These are phyloP conservation scores for Drosophila tripunctata DNA, from an alignment of 2,888 invertebrate genomes.

Conservation along the genomic window DNA sequence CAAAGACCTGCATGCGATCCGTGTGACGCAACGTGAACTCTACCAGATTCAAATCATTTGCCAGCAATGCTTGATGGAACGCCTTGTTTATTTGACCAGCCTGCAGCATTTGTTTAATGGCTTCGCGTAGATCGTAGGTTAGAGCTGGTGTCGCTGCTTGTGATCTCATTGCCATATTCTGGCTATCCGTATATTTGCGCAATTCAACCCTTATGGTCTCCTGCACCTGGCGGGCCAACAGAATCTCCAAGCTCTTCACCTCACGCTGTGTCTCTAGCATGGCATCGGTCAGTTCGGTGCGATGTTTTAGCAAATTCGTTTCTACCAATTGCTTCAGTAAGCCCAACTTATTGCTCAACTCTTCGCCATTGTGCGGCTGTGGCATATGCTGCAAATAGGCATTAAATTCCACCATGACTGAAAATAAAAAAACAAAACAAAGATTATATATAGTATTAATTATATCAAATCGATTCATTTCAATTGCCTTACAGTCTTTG, in stretches of 20 bases:
- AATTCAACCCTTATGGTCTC: constrained; percentile 83
- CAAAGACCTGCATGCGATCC: constrained; percentile 91
- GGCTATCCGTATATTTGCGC: constrained; percentile 86
- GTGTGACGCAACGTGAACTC: constrained; percentile 94
- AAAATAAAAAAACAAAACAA: constrained; percentile 24
- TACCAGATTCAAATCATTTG: constrained; percentile 94
- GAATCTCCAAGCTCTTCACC: constrained; percentile 81
- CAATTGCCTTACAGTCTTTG: constrained; percentile 94
- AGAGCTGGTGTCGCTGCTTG: constrained; percentile 91
- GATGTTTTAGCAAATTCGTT: constrained; percentile 76
- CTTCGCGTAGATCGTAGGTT: constrained; percentile 87
- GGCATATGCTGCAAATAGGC: constrained; percentile 84
- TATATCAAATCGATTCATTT: no score
- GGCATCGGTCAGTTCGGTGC: constrained; percentile 79
- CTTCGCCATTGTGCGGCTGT: constrained; percentile 80
- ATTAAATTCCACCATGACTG: constrained; percentile 86
- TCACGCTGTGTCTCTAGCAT: constrained; percentile 83
- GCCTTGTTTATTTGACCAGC: constrained; percentile 93
- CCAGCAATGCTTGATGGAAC: constrained; percentile 94
- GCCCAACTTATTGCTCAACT: constrained; percentile 79
- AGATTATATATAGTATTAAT: no score
- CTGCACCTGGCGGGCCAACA: constrained; percentile 80
- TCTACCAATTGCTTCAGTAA: constrained; percentile 82
- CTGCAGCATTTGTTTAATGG: constrained; percentile 88
- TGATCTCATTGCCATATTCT: constrained; percentile 88